A percentile compares a stretch with the other conserved stretches of the same genome.
Evolutionary conservation across 2,888 invertebrate genomes (phyloP).

Genomic region (Xylota segnis): DNA sequence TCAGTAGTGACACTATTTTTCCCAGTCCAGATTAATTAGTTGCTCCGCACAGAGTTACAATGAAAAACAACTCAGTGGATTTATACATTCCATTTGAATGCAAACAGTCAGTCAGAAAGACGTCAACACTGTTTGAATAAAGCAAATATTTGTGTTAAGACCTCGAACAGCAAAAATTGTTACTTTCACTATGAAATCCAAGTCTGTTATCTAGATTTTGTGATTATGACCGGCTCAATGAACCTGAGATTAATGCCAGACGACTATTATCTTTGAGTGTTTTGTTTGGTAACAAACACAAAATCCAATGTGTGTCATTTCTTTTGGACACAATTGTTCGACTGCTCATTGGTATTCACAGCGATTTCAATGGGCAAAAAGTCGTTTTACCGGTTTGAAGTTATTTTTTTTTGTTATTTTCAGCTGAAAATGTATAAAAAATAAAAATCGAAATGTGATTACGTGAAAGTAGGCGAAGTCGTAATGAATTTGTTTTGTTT

Average conservation of each 20-base stretch:
- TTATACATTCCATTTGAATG: too few relatives aligned
- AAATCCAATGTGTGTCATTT: constrained; percentile 9
- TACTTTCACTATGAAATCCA: not conserved
- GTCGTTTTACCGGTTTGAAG: constrained; percentile 32
- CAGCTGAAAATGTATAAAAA: not conserved
- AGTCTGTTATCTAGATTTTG: not conserved
- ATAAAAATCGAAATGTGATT: constrained; percentile 12
- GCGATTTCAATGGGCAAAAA: constrained; percentile 28
- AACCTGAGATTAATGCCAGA: not conserved
- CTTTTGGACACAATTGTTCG: constrained; percentile 16
- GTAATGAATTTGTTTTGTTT: constrained; percentile 12
- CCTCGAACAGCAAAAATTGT: not conserved
- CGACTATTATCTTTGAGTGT: not conserved
- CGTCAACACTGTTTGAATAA: not conserved
- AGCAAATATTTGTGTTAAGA: not conserved
- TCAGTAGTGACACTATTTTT: too few relatives aligned
- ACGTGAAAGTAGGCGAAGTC: constrained; percentile 41
- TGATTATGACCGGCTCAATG: not conserved
- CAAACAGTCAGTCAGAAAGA: too few relatives aligned
- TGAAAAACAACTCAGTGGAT: too few relatives aligned
- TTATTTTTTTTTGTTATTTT: constrained; percentile 6
- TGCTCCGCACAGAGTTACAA: too few relatives aligned
- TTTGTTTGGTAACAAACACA: constrained; percentile 10
- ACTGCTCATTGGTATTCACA: constrained; percentile 35
- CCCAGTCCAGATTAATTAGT: too few relatives aligned